Conservation (phyloP, 2,797 vertebrate genomes). For the Adrianichthys oophorus region DNA sequence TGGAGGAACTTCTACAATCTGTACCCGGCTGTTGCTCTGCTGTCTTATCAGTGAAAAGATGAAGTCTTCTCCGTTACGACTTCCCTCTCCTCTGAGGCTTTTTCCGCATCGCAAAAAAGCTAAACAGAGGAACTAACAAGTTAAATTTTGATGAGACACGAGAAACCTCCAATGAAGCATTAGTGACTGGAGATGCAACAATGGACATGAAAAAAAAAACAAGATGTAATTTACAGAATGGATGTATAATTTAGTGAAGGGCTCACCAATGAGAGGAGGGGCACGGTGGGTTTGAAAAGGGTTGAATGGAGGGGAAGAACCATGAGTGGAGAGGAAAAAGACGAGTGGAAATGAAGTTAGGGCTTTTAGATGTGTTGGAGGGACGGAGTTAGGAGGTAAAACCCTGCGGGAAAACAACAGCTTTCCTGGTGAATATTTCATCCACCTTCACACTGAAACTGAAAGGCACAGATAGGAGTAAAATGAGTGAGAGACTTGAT, state of each 20-base stretch:
- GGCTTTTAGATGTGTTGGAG: background rate
- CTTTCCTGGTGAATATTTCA: conserved; percentile 68
- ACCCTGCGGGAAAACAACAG: conserved; percentile 50
- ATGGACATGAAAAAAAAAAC: conserved; percentile 35
- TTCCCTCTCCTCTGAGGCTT: conserved; percentile 27
- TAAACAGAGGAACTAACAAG: conserved; percentile 61
- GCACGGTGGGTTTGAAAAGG: conserved; percentile 1
- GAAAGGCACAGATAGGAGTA: conserved; percentile 19
- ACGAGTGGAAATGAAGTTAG: background rate
- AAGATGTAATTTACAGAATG: conserved; percentile 34
- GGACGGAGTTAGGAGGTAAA: conserved; percentile 14
- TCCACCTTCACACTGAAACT: conserved; percentile 32
- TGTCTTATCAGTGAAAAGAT: conserved; percentile 7
- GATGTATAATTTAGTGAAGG: conserved; percentile 54
- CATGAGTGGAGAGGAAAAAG: conserved; percentile 1
- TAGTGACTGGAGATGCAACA: conserved; percentile 24
- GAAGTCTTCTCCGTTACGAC: conserved; percentile 20
- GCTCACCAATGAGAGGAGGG: conserved; percentile 31
- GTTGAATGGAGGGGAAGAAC: conserved; percentile 5
- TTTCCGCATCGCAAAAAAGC: conserved; percentile 10
- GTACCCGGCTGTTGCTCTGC: conserved; percentile 5
- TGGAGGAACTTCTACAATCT: conserved; percentile 35
- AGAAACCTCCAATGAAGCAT: conserved; percentile 17
- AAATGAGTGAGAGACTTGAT: conserved; percentile 43
- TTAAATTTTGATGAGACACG: conserved; percentile 46